phyloP scores from a whole-genome alignment of 2,113 vertebrate genomes.

The Mormoops blainvillei region DNA sequence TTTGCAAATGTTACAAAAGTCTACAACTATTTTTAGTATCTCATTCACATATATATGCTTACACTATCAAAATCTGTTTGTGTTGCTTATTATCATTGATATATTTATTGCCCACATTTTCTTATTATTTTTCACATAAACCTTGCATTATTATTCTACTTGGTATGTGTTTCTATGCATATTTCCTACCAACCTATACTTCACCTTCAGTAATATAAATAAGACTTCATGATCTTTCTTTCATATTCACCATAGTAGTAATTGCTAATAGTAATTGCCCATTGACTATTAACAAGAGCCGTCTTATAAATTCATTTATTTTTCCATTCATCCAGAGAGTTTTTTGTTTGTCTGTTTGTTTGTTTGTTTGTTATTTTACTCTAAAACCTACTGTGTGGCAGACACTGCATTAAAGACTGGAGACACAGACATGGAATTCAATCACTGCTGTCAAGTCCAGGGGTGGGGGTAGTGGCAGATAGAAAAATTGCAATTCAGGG shows the following conservation, averaged over 20 bases:
- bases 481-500: background rate
- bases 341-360: no score
- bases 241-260: background rate
- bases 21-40: background rate
- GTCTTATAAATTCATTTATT: background rate
- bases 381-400: background rate
- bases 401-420: background rate
- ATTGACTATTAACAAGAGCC: background rate
- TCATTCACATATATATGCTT: background rate
- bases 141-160: background rate
- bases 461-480: accelerated
- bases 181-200: background rate
- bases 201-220: background rate
- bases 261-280: background rate
- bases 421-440: background rate
- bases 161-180: background rate
- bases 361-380: no score
- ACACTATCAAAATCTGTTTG: background rate
- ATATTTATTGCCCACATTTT: background rate
- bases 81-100: background rate
- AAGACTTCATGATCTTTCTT: background rate
- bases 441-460: background rate
- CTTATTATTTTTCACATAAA: background rate
- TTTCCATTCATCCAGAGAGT: background rate
- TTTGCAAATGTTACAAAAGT: background rate